Conservation (phyloP, 2,888 invertebrate species). For the Anorthoa munda region DNA sequence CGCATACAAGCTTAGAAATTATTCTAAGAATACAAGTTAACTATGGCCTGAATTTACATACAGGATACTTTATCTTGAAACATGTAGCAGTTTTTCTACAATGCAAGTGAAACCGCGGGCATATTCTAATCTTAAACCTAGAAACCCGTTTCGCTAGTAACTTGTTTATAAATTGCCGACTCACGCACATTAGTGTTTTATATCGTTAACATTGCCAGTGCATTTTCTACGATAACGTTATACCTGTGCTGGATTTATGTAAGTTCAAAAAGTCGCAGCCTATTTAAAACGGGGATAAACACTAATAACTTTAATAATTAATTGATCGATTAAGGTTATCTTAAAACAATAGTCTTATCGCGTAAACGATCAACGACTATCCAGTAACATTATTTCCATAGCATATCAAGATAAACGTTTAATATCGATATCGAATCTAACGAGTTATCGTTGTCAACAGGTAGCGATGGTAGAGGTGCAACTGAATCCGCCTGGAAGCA, state of each 20-base stretch:
- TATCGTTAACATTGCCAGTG: slow-evolving; percentile 25
- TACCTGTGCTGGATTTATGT: slow-evolving; percentile 4
- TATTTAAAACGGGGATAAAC: neutral
- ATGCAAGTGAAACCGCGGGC: neutral
- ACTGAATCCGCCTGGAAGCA: slow-evolving; percentile 92
- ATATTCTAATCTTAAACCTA: too few species aligned
- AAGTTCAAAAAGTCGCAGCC: neutral
- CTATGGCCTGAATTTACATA: neutral
- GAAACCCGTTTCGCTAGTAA: slow-evolving; percentile 15
- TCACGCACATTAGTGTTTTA: slow-evolving; percentile 26
- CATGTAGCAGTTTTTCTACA: slow-evolving; percentile 2
- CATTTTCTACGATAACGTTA: slow-evolving; percentile 37
- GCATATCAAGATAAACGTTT: neutral
- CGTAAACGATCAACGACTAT: neutral
- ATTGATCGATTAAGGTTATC: neutral
- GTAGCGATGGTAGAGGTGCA: slow-evolving; percentile 99
- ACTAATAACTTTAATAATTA: neutral
- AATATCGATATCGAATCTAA: slow-evolving; percentile 9
- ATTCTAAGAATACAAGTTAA: neutral
- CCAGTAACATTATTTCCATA: neutral
- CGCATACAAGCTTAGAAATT: neutral
- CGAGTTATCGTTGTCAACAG: slow-evolving; percentile 51
- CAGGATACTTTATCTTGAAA: neutral
- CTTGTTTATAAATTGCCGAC: slow-evolving; percentile 34
- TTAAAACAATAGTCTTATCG: neutral